Evolutionary conservation across 2,797 vertebrate genomes (phyloP), one percentile per base, ranked within the genome.

Genomic region (Danio aesculapii): DNA sequence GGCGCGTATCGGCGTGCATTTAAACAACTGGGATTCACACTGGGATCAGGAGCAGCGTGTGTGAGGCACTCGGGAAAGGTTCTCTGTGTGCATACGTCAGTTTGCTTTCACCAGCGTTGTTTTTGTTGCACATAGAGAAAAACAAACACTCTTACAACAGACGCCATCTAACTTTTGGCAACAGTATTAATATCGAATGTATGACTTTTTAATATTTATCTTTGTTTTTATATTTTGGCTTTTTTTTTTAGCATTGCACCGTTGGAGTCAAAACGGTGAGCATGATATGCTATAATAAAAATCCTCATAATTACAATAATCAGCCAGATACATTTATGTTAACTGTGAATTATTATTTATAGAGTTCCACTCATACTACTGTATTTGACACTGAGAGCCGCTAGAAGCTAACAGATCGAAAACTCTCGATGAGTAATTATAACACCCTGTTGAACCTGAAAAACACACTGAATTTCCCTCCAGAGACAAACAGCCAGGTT

Each of bases 341-440:
- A n/a, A 68, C 46, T 67, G 16, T 19, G 21, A 21, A 43, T 41
- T 8, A 43, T 41, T 70, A 58, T 77, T 58, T 39, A n/a, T 49
- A 61, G 57, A 59, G 19, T 7, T 30, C 19, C 8, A 6, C 53
- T 47, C 44, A 41, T 78, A 49, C 12, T 61, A 30, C 16, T 78
- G 21, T 43, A 6, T 59, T 78, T 50, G 64, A 78, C 47, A n/a
- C 55, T 2, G 30, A 16, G 21, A 17, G 44, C 44, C 46, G 21
- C 58, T 78, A 75, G 2, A 75, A 52, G 59, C 47, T 63, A 75
- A 75, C 47, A 11, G 55, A 30, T 59, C 14, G 16, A 69, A 69
- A 50, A 61, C 76, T 70, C 76, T 78, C 50, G 66, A 78, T 78
- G 53, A 41, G 76, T 70, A 78, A 78, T 78, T 69, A 69, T 61